These are phyloP conservation scores for Argopecten irradians DNA, from an alignment of 1,140 invertebrate genomes.

Conservation along the genomic window DNA sequence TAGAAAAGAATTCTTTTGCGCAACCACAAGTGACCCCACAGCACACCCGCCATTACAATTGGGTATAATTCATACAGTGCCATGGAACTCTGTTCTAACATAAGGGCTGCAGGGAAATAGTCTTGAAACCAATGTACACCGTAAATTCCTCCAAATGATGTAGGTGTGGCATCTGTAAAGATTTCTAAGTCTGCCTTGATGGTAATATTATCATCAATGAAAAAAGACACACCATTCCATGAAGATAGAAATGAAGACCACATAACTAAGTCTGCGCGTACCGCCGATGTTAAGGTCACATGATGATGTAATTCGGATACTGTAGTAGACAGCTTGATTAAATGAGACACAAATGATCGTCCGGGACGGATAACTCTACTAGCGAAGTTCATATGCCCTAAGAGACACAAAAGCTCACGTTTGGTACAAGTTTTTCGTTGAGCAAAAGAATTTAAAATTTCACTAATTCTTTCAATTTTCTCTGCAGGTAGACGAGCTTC, in stretches of 20 bases:
- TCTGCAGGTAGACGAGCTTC: constrained; percentile 36
- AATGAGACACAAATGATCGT: constrained; percentile 42
- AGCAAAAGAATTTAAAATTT: constrained; percentile 9
- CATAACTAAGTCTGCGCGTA: constrained; percentile 38
- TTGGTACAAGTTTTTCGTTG: constrained; percentile 36
- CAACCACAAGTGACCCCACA: constrained; percentile 44
- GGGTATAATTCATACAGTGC: neutral
- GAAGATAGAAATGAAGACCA: constrained; percentile 31
- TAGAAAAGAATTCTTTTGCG: constrained; percentile 32
- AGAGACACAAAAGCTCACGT: constrained; percentile 30
- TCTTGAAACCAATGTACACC: constrained; percentile 19
- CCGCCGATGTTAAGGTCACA: neutral
- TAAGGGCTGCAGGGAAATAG: neutral
- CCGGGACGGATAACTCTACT: constrained; percentile 28
- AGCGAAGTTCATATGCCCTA: constrained; percentile 46
- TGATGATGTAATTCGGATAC: constrained; percentile 34
- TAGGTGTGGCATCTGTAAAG: constrained; percentile 30
- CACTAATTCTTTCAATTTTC: constrained; percentile 33
- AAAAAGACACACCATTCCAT: constrained; percentile 38
- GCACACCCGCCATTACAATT: constrained; percentile 25
- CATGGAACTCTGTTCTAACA: neutral
- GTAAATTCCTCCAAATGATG: constrained; percentile 14
- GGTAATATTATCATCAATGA: constrained; percentile 12
- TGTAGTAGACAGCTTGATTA: constrained; percentile 8
- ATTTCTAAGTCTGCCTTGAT: neutral